Evolutionary conservation across 2,797 vertebrate species (phyloP), one percentile per base, ranked within the genome.

Genomic region (Pelobates cultripes): DNA sequence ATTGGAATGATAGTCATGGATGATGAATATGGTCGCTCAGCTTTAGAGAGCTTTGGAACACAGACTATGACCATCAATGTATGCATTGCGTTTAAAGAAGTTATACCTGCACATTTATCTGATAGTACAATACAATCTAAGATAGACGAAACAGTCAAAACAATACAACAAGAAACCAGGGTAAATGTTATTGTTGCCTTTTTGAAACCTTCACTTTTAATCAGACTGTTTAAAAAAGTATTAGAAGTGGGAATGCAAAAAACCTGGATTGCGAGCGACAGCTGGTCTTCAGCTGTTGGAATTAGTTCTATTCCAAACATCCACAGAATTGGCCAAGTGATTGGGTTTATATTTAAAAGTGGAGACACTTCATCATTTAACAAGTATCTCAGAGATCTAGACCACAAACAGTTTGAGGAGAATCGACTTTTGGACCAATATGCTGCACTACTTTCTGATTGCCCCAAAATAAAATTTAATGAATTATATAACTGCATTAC

Each of bases 221-320:
- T 83, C 43, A 67, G 81, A 69, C 79, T 98, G 4, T 96, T 93
- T 86, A 60, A 84, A 64, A 91, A 90, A 86, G 96, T 85, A 51
- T 85, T 82, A 75, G 77, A 85, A 66, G 90, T 7, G 55, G 91
- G 89, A 0, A 88, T 95, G 84, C 92, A 87, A 57, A 96, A 94
- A 87, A 87, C 95, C 7, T 97, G 96, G 96, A 90, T 98, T 87
- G 96, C 95, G 42, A 96, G 95, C 73, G 95, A 96, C 85, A 95
- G 90, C 64, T 98, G 96, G 96, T 96, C 96, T 0, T 88, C 90
- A 2, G 88, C 93, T 43, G 86, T 81, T 68, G 86, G 88, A 69
- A 91, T 94, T 10, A 88, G 86, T 68, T 89, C 83, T 15, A 87
- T 94, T 74, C 85, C 93, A 60, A 88, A 91, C 17, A 87, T 96